phyloP scores from a whole-genome alignment of 2,888 invertebrate species.

The Eupithecia insigniata region DNA sequence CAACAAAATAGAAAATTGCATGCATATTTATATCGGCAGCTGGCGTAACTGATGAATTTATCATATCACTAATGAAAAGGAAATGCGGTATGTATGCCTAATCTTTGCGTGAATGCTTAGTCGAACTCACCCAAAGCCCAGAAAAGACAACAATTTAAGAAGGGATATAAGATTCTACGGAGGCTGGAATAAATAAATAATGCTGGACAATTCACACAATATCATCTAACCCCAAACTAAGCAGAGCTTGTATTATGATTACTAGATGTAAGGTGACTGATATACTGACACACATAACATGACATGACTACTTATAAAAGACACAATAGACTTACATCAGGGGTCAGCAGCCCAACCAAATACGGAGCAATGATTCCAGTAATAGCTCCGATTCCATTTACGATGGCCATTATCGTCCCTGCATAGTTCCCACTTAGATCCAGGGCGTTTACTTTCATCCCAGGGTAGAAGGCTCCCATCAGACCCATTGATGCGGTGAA shows the following conservation, averaged over 20 bases:
- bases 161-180: background rate
- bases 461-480: conserved; percentile 89
- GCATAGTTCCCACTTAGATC: conserved; percentile 88
- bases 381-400: conserved; percentile 88
- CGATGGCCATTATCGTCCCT: conserved; percentile 87
- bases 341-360: conserved; percentile 86
- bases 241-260: too few relatives aligned
- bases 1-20: conserved; percentile 35
- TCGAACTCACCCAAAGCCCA: background rate
- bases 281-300: too few relatives aligned
- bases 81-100: background rate
- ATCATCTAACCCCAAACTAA: too few relatives aligned
- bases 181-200: too few relatives aligned
- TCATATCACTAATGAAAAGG: conserved; percentile 9
- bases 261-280: too few relatives aligned
- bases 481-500: conserved; percentile 88
- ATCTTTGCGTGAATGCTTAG: background rate
- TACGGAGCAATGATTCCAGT: conserved; percentile 89
- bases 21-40: conserved; percentile 30
- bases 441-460: conserved; percentile 88
- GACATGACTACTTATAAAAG: too few relatives aligned
- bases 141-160: background rate
- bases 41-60: conserved; percentile 24
- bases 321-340: conserved; percentile 79
- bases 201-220: too few relatives aligned